Base-by-base conservation (phyloP, 2,797 vertebrate genomes). In the Gallinago nigripennis region DNA sequence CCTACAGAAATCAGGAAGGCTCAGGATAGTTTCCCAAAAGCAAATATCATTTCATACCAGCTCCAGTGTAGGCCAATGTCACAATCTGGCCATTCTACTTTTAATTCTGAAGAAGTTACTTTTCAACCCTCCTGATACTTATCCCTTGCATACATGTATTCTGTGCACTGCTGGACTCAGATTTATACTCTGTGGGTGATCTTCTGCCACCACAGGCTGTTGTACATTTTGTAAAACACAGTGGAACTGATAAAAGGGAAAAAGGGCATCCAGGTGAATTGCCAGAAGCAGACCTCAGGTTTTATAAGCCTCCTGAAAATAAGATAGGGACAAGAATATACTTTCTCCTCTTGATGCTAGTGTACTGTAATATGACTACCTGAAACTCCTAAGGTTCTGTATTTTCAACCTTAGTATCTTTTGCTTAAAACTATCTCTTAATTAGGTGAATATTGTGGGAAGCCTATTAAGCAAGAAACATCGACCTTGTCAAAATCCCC, bases 241-340 rank as follows among this genome's bases (percentile, higher is more conserved):
- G 31, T 37, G 89, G 70, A 95, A 77, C 50, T 77, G 77, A 97
- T 90, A 78, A 96, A 98, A 96, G 21, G 31, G 81, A 77, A 94
- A 95, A 95, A 93, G 73, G 46, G 27, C 53, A 92, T 68, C 28
- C 68, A 82, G 72, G 56, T 96, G 91, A 97, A 93, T 88, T 95
- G 87, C 92, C 84, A 96, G 94, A 92, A 86, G 86, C 84, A 91
- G 63, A 45, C 69, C 50, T 95, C 25, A 78, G 84, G 92, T 95
- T 96, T 94, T 24, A 68, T 80, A 91, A 95, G 33, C 43, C 86
- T 90, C 53, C 72, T 95, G 90, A 95, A 90, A 83, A 95, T 93
- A 83, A 86, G 45, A 80, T n/a, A 87, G 39, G n/a, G 41, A 48
- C 61, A 84, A 78, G 83, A 93, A 87, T 50, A 71, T 33, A 10